Conservation (phyloP, 2,113 vertebrate species). For the Phyllostomus hastatus region DNA sequence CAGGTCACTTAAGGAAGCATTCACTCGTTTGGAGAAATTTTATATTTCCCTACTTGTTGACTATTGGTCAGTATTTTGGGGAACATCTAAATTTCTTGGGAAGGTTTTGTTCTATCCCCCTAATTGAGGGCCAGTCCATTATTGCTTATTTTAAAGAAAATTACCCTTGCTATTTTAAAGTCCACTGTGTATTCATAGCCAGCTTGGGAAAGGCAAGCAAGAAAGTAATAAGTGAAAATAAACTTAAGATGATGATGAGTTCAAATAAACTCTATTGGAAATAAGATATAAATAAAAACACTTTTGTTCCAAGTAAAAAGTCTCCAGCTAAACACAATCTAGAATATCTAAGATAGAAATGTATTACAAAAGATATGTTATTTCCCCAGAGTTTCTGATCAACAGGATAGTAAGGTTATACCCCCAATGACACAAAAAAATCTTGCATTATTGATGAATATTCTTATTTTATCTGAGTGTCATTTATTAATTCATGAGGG, state of each 20-base stretch:
- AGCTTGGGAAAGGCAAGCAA: constrained; percentile 29
- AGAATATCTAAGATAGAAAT: constrained; percentile 34
- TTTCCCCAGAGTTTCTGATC: constrained; percentile 78
- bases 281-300: constrained; percentile 74
- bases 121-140: not conserved
- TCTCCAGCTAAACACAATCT: constrained; percentile 55
- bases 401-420: constrained; percentile 60
- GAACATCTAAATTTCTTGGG: not conserved
- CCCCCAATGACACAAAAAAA: constrained; percentile 70
- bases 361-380: constrained; percentile 70
- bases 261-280: constrained; percentile 51
- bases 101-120: not conserved
- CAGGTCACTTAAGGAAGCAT: constrained; percentile 61
- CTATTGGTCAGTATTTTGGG: constrained; percentile 23
- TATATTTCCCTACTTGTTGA: constrained; percentile 32
- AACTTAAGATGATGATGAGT: constrained; percentile 55
- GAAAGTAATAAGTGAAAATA: constrained; percentile 67
- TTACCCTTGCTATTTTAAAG: not conserved
- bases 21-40: constrained; percentile 46
- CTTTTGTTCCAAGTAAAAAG: constrained; percentile 63
- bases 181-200: constrained; percentile 36
- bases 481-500: constrained; percentile 80
- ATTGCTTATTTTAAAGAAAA: constrained; percentile 15
- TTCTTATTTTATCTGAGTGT: constrained; percentile 59
- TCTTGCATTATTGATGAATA: constrained; percentile 81